Evolutionary conservation across 2,797 vertebrate species (phyloP).

Genomic region (Hydrocynus forskahlii): DNA sequence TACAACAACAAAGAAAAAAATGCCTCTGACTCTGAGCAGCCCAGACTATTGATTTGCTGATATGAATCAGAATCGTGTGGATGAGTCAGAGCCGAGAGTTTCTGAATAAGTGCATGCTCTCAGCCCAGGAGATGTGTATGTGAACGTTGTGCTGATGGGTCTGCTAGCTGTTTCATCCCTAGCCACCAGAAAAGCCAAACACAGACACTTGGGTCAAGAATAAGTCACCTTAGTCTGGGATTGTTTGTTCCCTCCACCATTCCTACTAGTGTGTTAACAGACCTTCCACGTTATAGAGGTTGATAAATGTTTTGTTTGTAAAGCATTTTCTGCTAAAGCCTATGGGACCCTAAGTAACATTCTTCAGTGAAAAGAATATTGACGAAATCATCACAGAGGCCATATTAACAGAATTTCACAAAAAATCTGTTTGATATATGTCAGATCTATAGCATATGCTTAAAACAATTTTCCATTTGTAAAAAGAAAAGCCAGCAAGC

Average conservation of each 20-base stretch:
- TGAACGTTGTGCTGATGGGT: background rate
- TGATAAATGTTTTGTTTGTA: background rate
- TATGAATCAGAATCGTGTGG: constrained; percentile 10
- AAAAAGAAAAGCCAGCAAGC: background rate
- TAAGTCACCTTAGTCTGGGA: background rate
- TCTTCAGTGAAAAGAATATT: background rate
- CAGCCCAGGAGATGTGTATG: background rate
- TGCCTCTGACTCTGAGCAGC: background rate
- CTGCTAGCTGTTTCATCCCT: background rate
- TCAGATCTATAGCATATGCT: background rate
- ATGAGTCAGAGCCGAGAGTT: background rate
- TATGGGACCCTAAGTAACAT: background rate
- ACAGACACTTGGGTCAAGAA: background rate
- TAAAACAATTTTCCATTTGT: background rate
- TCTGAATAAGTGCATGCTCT: constrained; percentile 1
- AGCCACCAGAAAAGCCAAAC: background rate
- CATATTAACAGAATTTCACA: background rate
- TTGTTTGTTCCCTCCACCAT: background rate
- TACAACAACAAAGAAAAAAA: background rate
- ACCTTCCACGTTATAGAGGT: background rate
- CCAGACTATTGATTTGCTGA: constrained; percentile 9
- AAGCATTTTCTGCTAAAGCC: background rate
- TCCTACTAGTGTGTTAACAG: background rate
- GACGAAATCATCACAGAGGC: background rate
- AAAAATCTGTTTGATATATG: background rate